A percentile compares a stretch with the other conserved stretches of the same genome.
These are phyloP conservation scores for Austrofundulus limnaeus DNA, from an alignment of 2,113 vertebrate species.

Conservation along the genomic window DNA sequence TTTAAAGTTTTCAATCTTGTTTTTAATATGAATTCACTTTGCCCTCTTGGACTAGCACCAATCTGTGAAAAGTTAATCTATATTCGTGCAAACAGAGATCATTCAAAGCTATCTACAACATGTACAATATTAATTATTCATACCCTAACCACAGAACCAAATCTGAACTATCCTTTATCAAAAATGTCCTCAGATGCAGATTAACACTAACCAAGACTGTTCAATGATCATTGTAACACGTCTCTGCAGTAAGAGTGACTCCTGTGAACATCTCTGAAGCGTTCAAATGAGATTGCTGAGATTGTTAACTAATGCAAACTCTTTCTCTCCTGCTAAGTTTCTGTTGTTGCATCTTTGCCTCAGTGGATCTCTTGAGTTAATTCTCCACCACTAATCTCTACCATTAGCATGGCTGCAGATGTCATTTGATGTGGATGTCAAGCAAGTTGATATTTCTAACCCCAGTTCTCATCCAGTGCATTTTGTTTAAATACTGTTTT, in stretches of 20 bases:
- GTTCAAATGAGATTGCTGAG: constrained; percentile 71
- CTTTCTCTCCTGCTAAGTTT: constrained; percentile 72
- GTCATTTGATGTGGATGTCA: constrained; percentile 91
- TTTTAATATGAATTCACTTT: too few species aligned
- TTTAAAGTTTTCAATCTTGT: too few species aligned
- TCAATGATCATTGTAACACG: neutral
- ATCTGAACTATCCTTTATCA: too few species aligned
- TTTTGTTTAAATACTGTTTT: constrained; percentile 81
- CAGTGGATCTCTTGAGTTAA: constrained; percentile 65
- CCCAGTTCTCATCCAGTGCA: constrained; percentile 85
- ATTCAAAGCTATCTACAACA: too few species aligned
- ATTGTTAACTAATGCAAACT: constrained; percentile 83
- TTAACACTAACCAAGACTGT: too few species aligned
- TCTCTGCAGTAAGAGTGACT: constrained; percentile 37
- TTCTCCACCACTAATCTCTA: constrained; percentile 69
- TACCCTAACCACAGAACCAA: too few species aligned
- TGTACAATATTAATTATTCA: too few species aligned
- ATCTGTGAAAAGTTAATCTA: too few species aligned
- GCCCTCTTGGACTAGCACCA: too few species aligned
- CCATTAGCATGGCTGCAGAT: constrained; percentile 79
- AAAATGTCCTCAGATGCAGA: too few species aligned
- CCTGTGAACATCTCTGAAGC: constrained; percentile 55
- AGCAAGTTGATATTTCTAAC: constrained; percentile 98
- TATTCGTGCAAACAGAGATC: too few species aligned
- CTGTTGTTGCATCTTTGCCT: constrained; percentile 68